These are phyloP conservation scores for Drosophila watanabei DNA, from an alignment of 1,140 invertebrate genomes.

Conservation along the genomic window DNA sequence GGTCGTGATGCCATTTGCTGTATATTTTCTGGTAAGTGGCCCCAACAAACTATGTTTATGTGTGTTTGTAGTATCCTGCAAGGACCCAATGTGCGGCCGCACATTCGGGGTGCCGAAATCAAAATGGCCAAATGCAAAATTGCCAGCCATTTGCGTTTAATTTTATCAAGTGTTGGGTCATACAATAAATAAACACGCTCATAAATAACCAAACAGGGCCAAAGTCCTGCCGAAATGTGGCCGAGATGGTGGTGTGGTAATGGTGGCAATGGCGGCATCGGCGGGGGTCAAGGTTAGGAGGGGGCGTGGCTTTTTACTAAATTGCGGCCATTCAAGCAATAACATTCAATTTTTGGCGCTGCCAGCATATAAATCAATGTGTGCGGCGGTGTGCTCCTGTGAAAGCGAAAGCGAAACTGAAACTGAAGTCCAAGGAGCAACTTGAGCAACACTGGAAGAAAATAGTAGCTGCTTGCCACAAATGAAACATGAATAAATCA, in stretches of 20 bases:
- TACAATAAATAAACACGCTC: conserved; percentile 79
- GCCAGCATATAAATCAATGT: conserved; percentile 75
- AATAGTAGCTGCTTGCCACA: too few species aligned
- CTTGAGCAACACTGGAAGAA: neutral
- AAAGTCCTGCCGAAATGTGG: neutral
- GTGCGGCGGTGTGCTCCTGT: conserved; percentile 28
- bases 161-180: conserved; percentile 81
- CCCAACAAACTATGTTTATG: neutral
- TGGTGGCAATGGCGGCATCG: neutral
- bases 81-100: too few species aligned
- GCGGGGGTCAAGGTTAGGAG: neutral
- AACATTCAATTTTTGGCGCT: conserved; percentile 82
- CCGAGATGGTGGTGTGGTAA: neutral
- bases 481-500: neutral
- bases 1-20: conserved; percentile 99
- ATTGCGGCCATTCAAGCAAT: conserved; percentile 81
- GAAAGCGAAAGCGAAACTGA: conserved; percentile 4
- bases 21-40: conserved; percentile 96
- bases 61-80: too few species aligned
- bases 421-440: neutral
- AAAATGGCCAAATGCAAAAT: conserved; percentile 78
- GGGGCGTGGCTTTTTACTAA: conserved; percentile 72
- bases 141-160: conserved; percentile 75
- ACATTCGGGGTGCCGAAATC: conserved; percentile 45
- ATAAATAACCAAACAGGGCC: conserved; percentile 64